Base-by-base conservation (phyloP, 2,113 vertebrate genomes). In the Macquaria ambigua region DNA sequence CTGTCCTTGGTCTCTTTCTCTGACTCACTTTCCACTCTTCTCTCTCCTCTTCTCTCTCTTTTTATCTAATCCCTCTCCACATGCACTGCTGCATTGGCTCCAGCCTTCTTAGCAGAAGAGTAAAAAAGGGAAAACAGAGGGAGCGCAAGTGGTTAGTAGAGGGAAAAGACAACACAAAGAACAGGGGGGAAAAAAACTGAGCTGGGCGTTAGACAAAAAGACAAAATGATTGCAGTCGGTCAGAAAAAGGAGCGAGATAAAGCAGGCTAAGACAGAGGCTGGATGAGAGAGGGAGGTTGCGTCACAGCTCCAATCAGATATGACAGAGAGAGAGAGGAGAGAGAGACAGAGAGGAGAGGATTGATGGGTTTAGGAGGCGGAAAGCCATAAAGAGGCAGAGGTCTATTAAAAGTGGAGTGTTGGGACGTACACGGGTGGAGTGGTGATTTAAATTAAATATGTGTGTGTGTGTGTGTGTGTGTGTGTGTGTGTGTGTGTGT, bases 341-440 rank as follows among this genome's bases (percentile, higher is more conserved):
- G 55, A 52, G 64, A 41, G 43, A 74, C 39, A 37, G 68, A 28
- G 70, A 37, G 34, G 67, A 58, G 82, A 79, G 87, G 82, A 91
- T 87, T 94, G 93, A 94, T 93, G 87, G 92, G 89, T 85, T 91
- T 87, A 90, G 87, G 87, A 87, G 89, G 82, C 70, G 53, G 76
- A 77, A 81, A 89, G 89, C 90, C 89, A 87, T 90, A 92, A 93
- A 93, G 91, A 93, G 85, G 88, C 86, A 87, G 88, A 91, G 89
- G 90, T 94, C 91, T 93, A 93, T 94, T 91, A 92, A 93, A 93
- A 86, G 85, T 87, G 88, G 89, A 93, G 87, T 75, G 88, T 78
- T 88, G 89, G 78, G 86, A 91, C 41, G 63, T 82, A 85, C 34
- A 46, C 11, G 81, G 73, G 69, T 89, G 88, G 80, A 67, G 82